Evolutionary conservation across 2,113 vertebrate species (phyloP).

Genomic region (Rhinogobius similis): DNA sequence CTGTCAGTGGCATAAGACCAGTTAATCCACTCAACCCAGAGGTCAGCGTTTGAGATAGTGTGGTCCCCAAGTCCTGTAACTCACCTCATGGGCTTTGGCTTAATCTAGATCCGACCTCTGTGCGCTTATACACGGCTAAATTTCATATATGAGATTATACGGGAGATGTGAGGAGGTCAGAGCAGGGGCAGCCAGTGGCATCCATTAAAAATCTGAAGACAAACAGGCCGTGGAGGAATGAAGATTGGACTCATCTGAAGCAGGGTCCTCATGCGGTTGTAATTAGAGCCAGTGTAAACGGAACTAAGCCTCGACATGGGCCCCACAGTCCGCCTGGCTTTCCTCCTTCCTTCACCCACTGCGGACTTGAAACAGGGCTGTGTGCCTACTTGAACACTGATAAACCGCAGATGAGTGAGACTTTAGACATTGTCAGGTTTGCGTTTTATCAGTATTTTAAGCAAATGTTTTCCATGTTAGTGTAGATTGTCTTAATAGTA

Average conservation of each 20-base stretch:
- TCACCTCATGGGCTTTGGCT: neutral
- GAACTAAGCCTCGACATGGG: constrained; percentile 72
- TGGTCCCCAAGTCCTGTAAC: constrained; percentile 3
- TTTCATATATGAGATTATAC: constrained; percentile 1
- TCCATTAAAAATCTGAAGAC: constrained; percentile 65
- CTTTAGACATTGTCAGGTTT: neutral
- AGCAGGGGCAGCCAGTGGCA: constrained; percentile 50
- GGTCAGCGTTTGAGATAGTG: constrained; percentile 24
- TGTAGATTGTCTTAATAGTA: neutral
- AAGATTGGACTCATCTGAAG: constrained; percentile 66
- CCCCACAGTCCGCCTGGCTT: constrained; percentile 64
- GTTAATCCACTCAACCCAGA: constrained; percentile 30
- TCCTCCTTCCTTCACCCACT: constrained; percentile 32
- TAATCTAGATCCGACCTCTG: constrained; percentile 8
- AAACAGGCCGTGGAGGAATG: constrained; percentile 66
- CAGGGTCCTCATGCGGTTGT: constrained; percentile 73
- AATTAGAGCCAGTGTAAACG: constrained; percentile 76
- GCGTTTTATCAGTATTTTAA: neutral
- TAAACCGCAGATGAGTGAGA: constrained; percentile 31
- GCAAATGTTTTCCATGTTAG: neutral
- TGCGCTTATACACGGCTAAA: neutral
- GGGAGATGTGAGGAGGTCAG: constrained; percentile 31
- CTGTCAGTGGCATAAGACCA: constrained; percentile 22
- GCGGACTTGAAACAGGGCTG: neutral
- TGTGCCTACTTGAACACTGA: constrained; percentile 2